phyloP scores from a whole-genome alignment of 2,113 vertebrate species.

The Struthio camelus region DNA sequence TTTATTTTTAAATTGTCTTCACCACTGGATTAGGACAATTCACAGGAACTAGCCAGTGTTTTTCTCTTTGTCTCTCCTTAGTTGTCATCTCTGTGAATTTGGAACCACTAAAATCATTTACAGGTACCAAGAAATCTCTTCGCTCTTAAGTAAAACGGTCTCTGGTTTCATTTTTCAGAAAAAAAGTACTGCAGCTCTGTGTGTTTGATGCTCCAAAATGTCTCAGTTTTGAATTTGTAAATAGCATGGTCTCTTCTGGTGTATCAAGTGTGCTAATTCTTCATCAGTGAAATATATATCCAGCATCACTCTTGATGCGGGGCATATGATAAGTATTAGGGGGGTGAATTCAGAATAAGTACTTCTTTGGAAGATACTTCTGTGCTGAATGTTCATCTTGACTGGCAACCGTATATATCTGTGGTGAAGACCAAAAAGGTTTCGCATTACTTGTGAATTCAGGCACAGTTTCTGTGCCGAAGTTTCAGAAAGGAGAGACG shows the following conservation, averaged over 20 bases:
- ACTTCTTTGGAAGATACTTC: neutral
- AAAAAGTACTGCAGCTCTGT: neutral
- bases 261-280: neutral
- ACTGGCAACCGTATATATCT: neutral
- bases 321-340: neutral
- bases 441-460: neutral
- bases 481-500: neutral
- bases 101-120: neutral
- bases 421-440: neutral
- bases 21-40: neutral
- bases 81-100: neutral
- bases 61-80: neutral
- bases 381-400: neutral
- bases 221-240: neutral
- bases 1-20: neutral
- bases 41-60: neutral
- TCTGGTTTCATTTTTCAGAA: neutral
- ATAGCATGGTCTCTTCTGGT: neutral
- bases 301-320: neutral
- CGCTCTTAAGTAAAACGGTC: neutral
- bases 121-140: neutral
- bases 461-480: neutral
- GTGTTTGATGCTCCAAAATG: neutral
- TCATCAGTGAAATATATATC: neutral
- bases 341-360: neutral